phyloP scores from a whole-genome alignment of 2,113 vertebrate species.

The Nesoenas mayeri region DNA sequence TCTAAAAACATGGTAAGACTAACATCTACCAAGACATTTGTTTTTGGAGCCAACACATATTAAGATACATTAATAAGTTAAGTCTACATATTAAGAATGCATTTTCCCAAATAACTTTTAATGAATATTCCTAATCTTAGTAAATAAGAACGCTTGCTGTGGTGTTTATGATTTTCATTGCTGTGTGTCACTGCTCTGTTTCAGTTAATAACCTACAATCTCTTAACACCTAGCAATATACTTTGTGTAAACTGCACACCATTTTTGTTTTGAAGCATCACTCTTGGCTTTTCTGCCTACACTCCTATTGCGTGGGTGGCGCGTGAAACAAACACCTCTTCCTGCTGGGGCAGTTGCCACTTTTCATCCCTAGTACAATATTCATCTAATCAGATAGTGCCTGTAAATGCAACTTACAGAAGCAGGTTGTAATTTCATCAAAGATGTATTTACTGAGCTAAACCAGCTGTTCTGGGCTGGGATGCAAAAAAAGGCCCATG shows the following conservation, averaged over 20 bases:
- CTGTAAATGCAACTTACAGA: slow-evolving; percentile 44
- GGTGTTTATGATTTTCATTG: not conserved
- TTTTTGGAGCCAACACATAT: not conserved
- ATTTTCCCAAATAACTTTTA: not conserved
- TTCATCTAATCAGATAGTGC: slow-evolving; percentile 54
- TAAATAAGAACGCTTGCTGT: not conserved
- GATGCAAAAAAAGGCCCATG: not conserved
- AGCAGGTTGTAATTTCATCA: slow-evolving; percentile 79
- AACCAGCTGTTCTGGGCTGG: slow-evolving; percentile 66
- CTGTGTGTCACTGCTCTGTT: not conserved
- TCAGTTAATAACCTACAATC: not conserved
- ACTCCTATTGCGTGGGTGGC: not conserved
- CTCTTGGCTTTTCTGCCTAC: not conserved
- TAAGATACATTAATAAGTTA: not conserved
- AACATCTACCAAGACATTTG: not conserved
- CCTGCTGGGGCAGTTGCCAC: slow-evolving; percentile 30
- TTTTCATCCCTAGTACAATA: slow-evolving; percentile 54
- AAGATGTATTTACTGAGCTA: slow-evolving; percentile 79
- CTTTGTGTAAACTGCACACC: not conserved
- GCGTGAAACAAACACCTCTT: slow-evolving; percentile 7
- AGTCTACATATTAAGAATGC: not conserved
- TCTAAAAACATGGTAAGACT: not conserved
- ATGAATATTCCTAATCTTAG: not conserved
- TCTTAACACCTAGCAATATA: not conserved
- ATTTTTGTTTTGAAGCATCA: not conserved